A percentile compares a stretch with the other conserved stretches of the same genome.
Conservation (phyloP, 1,140 invertebrate genomes). For the Nasonia giraulti region DNA sequence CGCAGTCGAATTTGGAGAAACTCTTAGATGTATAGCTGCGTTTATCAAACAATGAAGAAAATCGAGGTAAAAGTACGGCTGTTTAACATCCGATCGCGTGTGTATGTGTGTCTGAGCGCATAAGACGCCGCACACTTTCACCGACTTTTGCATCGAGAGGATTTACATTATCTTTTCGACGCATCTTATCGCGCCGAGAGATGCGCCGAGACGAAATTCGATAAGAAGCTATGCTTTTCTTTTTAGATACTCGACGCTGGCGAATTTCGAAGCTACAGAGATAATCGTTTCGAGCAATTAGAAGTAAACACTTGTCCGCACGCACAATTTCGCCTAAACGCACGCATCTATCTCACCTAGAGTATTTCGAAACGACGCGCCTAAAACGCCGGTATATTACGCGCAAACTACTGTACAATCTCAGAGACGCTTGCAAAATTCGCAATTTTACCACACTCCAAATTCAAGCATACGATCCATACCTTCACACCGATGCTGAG, state of each 20-base stretch:
- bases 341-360: neutral
- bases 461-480: neutral
- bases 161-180: neutral
- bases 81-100: neutral
- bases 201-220: neutral
- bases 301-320: neutral
- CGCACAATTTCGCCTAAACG: neutral
- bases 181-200: neutral
- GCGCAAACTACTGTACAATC: neutral
- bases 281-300: neutral
- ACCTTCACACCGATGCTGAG: neutral
- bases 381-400: neutral
- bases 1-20: neutral
- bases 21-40: neutral
- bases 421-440: neutral
- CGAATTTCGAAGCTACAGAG: neutral
- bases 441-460: neutral
- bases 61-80: neutral
- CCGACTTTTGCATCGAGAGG: neutral
- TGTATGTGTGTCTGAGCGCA: neutral
- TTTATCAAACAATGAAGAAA: constrained; percentile 5
- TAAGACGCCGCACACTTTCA: neutral
- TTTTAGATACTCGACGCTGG: neutral
- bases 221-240: neutral
- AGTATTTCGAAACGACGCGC: neutral